Base-by-base conservation (phyloP, 30 jellyfish, hydroid and myxozoan genomes). In the Cassiopea andromeda region DNA sequence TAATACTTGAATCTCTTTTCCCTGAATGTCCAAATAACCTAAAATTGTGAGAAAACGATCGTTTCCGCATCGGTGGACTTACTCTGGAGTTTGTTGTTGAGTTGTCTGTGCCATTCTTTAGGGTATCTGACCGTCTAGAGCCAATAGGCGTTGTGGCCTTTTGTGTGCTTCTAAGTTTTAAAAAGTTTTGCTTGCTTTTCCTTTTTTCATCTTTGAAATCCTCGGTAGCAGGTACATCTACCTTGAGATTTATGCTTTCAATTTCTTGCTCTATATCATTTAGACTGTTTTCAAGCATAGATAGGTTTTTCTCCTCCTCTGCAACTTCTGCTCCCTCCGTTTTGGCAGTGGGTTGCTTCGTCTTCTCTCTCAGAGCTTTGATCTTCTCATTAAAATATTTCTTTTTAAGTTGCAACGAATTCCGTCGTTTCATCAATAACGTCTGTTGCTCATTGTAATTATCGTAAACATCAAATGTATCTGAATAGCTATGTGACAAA, bases 391-490 rank as follows among this genome's bases (percentile, higher is more conserved):
- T 48, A 4, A 87, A 78, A 50, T 61, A 84, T 4, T 87, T 85
- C 48, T 87, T 87, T 57, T 73, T 83, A 43, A 87, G 46, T 45
- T 77, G 73, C 69, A 87, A 72, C 75, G 94, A 87, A 61, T 87
- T 87, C 16, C 94, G 71, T 8, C 94, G 85, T 60, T 87, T 87
- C 94, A 87, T 87, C 1, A 87, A 78, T 73, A 87, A 48, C 49
- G 94, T 78, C 82, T 78, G 90, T 54, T 78, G 85, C 49, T 77
- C 90, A 38, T 78, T 84, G 48, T 46, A 17, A 61, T 77, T 89
- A 7, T 75, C 89, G 1, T 17, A 68, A 15, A 57, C 46, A 48
- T 69, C 87, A 10, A 19, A 16, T 46, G 48, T 44, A 46, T 48
- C 88, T 27, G 61, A 69, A 48, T 46, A 50, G 18, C 77, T 54